Conservation (phyloP, 2,888 invertebrate genomes). For the Caenorhabditis becei region DNA sequence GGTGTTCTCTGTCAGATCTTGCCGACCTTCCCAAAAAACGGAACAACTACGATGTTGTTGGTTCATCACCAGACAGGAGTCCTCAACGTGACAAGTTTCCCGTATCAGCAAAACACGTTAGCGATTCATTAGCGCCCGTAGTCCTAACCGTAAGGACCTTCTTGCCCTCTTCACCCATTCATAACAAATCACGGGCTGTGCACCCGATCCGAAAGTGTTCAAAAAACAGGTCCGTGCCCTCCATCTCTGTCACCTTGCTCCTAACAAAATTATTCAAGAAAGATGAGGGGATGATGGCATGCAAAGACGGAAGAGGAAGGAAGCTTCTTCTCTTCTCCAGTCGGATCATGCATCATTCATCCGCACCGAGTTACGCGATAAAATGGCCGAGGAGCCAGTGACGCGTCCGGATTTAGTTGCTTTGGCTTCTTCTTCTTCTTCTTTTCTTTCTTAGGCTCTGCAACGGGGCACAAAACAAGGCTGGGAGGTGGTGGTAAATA, state of each 20-base stretch:
- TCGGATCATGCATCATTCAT: conserved; percentile 54
- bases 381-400: conserved; percentile 2
- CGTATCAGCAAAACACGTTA: too few species aligned
- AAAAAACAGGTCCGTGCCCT: neutral
- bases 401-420: conserved; percentile 15
- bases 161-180: neutral
- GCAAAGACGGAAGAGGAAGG: conserved; percentile 46
- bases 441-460: neutral
- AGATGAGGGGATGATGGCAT: conserved; percentile 43
- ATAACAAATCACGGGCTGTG: neutral
- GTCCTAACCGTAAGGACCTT: too few species aligned
- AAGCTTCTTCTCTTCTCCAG: conserved; percentile 19
- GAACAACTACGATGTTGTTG: too few species aligned
- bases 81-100: too few species aligned
- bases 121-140: too few species aligned
- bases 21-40: too few species aligned
- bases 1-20: too few species aligned
- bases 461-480: neutral
- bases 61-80: too few species aligned
- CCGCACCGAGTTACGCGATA: conserved; percentile 26
- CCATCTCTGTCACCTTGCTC: conserved; percentile 27
- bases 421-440: conserved; percentile 10
- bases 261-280: conserved; percentile 53
- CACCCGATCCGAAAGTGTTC: neutral
- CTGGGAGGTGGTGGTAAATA: neutral